Evolutionary conservation across 2,113 vertebrate genomes (phyloP).

Genomic region (Neogobius melanostomus): DNA sequence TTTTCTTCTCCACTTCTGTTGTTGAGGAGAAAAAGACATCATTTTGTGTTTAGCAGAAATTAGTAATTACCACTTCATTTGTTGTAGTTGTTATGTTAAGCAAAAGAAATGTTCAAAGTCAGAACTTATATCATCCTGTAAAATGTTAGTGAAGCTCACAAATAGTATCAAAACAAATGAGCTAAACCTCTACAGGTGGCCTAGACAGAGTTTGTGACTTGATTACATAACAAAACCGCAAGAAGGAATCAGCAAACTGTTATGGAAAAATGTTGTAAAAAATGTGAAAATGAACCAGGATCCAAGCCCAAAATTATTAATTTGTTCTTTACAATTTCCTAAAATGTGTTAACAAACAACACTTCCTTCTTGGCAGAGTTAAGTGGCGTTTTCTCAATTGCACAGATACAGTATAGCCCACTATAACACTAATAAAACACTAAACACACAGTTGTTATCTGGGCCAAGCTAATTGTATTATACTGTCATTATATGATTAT

Average conservation of each 20-base stretch:
- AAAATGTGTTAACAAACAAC: background rate
- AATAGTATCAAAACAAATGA: background rate
- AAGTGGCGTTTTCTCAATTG: background rate
- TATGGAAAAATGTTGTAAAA: background rate
- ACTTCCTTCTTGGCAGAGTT: background rate
- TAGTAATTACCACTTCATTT: background rate
- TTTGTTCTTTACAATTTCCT: background rate
- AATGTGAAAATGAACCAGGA: background rate
- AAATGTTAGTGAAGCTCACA: background rate
- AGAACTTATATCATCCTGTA: background rate
- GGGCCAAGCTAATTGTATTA: conserved; percentile 35
- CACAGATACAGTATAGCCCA: no score
- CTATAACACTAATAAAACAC: background rate
- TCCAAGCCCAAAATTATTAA: background rate
- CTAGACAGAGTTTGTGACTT: background rate
- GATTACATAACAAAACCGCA: background rate
- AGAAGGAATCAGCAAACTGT: background rate
- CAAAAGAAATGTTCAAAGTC: background rate
- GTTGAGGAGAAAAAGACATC: background rate
- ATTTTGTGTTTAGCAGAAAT: background rate
- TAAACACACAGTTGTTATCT: conserved; percentile 1
- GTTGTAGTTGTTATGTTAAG: background rate
- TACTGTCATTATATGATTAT: conserved; percentile 43
- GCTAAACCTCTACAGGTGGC: background rate
- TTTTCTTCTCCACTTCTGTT: background rate